phyloP scores from a whole-genome alignment of 2,797 vertebrate species.

The Neoniphon sammara region DNA sequence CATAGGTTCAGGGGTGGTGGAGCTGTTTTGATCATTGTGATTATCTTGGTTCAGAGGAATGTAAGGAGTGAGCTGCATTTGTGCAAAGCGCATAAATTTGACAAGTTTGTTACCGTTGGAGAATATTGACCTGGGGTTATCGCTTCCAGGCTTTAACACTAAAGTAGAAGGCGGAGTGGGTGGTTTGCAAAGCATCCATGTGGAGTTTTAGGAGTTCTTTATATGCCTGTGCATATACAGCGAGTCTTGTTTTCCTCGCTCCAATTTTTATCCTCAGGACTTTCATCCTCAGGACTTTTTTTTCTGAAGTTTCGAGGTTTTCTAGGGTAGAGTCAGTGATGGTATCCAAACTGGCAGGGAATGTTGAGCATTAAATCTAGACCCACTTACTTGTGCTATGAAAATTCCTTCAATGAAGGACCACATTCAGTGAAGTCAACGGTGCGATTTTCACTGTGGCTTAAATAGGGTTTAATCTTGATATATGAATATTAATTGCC shows the following conservation, averaged over 20 bases:
- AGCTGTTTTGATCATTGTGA: constrained; percentile 17
- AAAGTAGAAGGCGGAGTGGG: constrained; percentile 40
- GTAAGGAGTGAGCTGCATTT: constrained; percentile 5
- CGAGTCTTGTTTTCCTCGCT: constrained; percentile 31
- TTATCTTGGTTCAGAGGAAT: background rate
- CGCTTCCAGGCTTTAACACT: constrained; percentile 26
- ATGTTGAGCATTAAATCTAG: background rate
- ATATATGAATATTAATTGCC: background rate
- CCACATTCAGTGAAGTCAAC: background rate
- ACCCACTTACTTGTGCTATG: background rate
- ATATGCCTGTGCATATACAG: constrained; percentile 17
- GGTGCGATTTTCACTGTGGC: too few species aligned
- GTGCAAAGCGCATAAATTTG: constrained; percentile 1
- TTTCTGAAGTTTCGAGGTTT: background rate
- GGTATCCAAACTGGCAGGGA: background rate
- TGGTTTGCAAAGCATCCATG: constrained; percentile 28
- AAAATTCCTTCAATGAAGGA: background rate
- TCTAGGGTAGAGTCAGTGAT: constrained; percentile 10
- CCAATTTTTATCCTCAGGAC: constrained; percentile 37
- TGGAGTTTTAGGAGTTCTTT: constrained; percentile 14
- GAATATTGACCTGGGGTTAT: constrained; percentile 25
- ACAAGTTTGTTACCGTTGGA: constrained; percentile 17
- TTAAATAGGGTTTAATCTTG: background rate
- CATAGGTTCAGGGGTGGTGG: too few species aligned
- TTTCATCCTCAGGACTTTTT: constrained; percentile 26